Conservation (phyloP, 2,797 vertebrate genomes). For the Phalanger gymnotis region DNA sequence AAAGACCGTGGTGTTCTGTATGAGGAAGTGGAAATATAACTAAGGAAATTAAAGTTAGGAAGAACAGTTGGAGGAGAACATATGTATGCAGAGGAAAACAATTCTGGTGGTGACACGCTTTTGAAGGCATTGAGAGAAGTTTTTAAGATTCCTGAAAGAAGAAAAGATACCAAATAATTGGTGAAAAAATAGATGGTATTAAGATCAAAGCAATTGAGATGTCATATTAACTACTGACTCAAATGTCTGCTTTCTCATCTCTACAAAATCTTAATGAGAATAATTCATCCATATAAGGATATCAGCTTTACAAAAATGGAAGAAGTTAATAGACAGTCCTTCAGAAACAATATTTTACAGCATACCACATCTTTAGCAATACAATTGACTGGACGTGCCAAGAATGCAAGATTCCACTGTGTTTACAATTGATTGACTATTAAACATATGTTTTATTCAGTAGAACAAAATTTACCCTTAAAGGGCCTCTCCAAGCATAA, state of each 20-base stretch:
- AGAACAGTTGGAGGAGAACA: background rate
- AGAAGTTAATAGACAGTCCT: background rate
- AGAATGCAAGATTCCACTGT: background rate
- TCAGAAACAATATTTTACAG: background rate
- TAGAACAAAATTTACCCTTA: background rate
- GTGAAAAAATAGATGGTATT: background rate
- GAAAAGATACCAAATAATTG: background rate
- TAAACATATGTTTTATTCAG: background rate
- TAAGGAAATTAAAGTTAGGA: background rate
- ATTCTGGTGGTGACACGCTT: background rate
- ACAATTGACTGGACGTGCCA: background rate
- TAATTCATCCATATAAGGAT: background rate
- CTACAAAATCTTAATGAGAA: background rate
- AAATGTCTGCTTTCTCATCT: background rate
- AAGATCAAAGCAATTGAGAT: background rate
- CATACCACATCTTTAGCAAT: background rate
- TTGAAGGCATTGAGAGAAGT: background rate
- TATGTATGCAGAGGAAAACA: background rate
- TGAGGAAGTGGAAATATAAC: background rate
- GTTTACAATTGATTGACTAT: background rate
- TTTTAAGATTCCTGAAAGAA: background rate
- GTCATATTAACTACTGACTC: background rate
- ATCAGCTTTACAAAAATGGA: background rate
- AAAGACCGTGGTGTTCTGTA: background rate
- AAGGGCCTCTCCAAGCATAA: background rate